Conservation (phyloP, 1,140 invertebrate species). For the Nasonia longicornis region DNA sequence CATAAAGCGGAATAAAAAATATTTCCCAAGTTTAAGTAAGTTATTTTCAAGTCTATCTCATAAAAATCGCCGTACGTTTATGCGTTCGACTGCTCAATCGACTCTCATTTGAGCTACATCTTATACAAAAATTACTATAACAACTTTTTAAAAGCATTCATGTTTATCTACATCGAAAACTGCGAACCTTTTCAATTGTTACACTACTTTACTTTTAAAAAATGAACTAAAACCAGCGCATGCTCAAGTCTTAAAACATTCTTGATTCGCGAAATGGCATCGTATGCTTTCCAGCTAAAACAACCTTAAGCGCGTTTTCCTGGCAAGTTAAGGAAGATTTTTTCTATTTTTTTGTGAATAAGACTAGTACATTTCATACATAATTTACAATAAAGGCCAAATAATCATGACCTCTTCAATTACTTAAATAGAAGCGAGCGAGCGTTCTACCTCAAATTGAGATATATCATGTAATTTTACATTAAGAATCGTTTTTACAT, state of each 20-base stretch:
- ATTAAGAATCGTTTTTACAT: conserved; percentile 26
- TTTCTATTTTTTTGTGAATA: conserved; percentile 11
- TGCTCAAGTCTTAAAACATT: conserved; percentile 3
- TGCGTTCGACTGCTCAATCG: not conserved
- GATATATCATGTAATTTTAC: conserved; percentile 8
- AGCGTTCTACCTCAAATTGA: not conserved
- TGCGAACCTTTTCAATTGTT: not conserved
- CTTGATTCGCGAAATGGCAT: conserved; percentile 23
- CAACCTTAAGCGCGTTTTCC: conserved; percentile 6
- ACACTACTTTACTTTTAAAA: conserved; percentile 1
- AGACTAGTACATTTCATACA: conserved; percentile 44
- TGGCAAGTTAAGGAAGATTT: conserved; percentile 18
- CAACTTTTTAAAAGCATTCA: not conserved
- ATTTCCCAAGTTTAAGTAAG: conserved; percentile 33
- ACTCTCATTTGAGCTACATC: not conserved
- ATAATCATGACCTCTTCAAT: not conserved
- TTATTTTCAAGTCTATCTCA: not conserved
- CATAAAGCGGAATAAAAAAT: conserved; percentile 30
- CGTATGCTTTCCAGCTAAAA: conserved; percentile 6
- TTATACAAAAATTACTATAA: conserved; percentile 5
- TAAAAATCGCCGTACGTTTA: not conserved
- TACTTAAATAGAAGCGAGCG: conserved; percentile 16
- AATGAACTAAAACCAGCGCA: not conserved
- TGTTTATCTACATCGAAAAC: not conserved
- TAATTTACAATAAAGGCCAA: conserved; percentile 29